Evolutionary conservation across 2,113 vertebrate genomes (phyloP).

Genomic region (Apistogramma diplotaenia): DNA sequence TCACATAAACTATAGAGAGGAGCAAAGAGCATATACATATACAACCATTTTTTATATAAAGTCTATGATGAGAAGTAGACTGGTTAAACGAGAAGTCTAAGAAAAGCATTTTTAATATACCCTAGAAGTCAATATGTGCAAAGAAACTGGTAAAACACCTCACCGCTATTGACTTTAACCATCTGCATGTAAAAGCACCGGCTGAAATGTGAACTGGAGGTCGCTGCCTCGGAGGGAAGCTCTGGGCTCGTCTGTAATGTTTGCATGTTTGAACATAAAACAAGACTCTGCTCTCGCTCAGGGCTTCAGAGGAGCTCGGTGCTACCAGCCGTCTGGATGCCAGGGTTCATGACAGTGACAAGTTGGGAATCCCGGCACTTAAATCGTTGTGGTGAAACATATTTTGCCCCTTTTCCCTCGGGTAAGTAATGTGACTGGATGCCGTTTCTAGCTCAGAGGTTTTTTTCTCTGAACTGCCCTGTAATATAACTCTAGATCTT

Average conservation of each 20-base stretch:
- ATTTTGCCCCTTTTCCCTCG: not conserved
- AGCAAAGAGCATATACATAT: not conserved
- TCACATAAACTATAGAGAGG: not conserved
- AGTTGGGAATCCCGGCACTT: fast-evolving
- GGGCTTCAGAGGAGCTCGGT: not conserved
- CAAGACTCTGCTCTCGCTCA: not conserved
- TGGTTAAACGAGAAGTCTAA: not conserved
- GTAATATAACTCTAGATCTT: not conserved
- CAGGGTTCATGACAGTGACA: not conserved
- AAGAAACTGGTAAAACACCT: slow-evolving; percentile 33
- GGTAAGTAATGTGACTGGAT: not conserved
- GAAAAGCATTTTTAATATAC: slow-evolving; percentile 4
- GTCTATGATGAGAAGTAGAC: not conserved
- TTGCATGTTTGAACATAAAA: not conserved
- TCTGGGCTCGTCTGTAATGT: not conserved
- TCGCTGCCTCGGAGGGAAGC: not conserved
- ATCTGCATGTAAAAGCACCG: not conserved
- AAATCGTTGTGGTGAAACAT: not conserved
- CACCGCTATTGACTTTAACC: not conserved
- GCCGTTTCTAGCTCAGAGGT: not conserved
- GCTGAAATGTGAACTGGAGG: not conserved
- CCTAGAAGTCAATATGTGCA: slow-evolving; percentile 24
- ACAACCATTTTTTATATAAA: fast-evolving
- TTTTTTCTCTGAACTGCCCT: not conserved
- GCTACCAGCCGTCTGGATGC: not conserved